Conservation (phyloP, 2,888 invertebrate genomes). For the Himalopsyche japonica region DNA sequence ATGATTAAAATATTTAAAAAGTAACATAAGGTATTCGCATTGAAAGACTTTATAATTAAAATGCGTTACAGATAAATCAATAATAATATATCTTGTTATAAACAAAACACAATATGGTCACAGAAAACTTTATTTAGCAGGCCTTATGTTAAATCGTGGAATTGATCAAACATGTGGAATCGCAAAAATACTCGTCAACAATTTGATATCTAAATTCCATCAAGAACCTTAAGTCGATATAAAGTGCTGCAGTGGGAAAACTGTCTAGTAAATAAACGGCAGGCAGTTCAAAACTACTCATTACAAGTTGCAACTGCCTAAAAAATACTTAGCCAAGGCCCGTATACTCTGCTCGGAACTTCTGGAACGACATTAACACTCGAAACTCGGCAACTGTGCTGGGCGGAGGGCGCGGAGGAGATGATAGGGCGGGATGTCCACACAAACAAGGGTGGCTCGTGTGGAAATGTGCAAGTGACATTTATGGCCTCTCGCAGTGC, state of each 20-base stretch:
- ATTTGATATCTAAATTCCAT: no score
- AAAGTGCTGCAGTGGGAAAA: neutral
- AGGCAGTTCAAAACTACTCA: neutral
- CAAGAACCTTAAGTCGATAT: no score
- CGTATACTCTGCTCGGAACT: neutral
- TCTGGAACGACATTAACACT: conserved; percentile 2
- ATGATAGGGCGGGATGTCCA: neutral
- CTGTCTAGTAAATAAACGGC: neutral
- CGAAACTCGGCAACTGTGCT: neutral
- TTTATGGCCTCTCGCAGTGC: conserved; percentile 20
- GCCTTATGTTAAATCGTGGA: no score
- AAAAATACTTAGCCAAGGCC: conserved; percentile 1
- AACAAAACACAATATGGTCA: no score
- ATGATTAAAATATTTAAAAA: no score
- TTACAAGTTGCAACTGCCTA: neutral
- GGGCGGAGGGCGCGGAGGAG: neutral
- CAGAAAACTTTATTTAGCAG: neutral
- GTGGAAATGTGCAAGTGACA: conserved; percentile 35
- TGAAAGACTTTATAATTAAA: no score
- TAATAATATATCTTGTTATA: no score
- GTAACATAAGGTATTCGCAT: no score
- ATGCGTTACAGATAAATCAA: no score
- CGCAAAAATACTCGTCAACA: no score
- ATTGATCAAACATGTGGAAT: no score
- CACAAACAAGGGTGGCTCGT: conserved; percentile 18